Evolutionary conservation across 2,888 invertebrate genomes (phyloP).

Genomic region (Papilio demoleus): DNA sequence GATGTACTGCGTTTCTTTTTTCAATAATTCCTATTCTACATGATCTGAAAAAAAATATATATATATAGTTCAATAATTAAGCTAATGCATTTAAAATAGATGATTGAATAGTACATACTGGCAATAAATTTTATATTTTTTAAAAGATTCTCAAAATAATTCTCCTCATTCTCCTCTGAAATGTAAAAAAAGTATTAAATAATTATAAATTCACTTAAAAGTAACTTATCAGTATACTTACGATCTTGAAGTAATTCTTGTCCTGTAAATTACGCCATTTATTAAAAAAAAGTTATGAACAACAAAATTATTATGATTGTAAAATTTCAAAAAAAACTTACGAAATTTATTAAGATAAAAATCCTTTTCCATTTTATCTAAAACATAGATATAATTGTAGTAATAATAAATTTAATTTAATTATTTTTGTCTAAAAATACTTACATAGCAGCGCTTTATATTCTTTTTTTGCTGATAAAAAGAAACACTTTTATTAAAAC

Average conservation of each 20-base stretch:
- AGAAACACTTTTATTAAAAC: too few relatives aligned
- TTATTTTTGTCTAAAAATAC: neutral
- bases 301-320: too few relatives aligned
- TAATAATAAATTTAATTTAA: neutral
- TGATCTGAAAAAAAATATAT: neutral
- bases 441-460: slow-evolving; percentile 24
- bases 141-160: slow-evolving; percentile 46
- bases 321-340: slow-evolving; percentile 23
- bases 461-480: slow-evolving; percentile 20
- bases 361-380: slow-evolving; percentile 31
- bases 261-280: too few relatives aligned
- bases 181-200: neutral
- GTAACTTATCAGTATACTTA: slow-evolving; percentile 18
- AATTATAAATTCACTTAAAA: neutral
- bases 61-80: neutral
- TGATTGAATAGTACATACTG: slow-evolving; percentile 36
- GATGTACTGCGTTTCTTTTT: neutral
- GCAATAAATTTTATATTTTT: slow-evolving; percentile 43
- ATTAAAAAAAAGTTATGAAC: too few relatives aligned
- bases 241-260: slow-evolving; percentile 20
- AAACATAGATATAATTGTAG: neutral
- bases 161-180: slow-evolving; percentile 47
- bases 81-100: too few relatives aligned
- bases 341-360: slow-evolving; percentile 28
- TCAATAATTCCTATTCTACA: neutral